A percentile compares a stretch with the other conserved stretches of the same genome.
phyloP scores from a whole-genome alignment of 2,888 invertebrate genomes.

The Drosophila kuntzei region DNA sequence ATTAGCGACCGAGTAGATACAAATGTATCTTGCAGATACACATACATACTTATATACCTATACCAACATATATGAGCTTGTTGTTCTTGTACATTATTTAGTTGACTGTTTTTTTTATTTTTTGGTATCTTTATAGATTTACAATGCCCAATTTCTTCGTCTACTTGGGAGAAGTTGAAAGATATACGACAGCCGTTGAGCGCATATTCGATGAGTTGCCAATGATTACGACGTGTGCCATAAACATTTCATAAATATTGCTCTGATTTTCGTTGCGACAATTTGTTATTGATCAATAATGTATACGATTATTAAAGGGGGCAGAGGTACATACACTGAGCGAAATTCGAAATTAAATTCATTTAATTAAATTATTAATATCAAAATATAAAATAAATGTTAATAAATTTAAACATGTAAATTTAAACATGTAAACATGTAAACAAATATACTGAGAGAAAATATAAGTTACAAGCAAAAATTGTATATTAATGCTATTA shows the following conservation, averaged over 20 bases:
- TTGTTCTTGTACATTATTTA: constrained; percentile 20
- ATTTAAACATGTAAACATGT: no score
- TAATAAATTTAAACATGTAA: no score
- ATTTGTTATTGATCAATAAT: constrained; percentile 79
- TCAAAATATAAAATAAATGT: no score
- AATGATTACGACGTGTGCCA: constrained; percentile 79
- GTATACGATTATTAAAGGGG: constrained; percentile 40
- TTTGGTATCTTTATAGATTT: constrained; percentile 78
- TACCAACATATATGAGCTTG: not conserved
- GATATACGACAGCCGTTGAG: constrained; percentile 71
- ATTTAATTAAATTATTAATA: not conserved
- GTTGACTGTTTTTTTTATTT: constrained; percentile 28
- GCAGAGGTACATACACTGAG: constrained; percentile 42
- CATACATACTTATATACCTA: constrained; percentile 4
- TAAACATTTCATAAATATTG: constrained; percentile 81
- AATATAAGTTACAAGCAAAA: not conserved
- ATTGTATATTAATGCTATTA: not conserved
- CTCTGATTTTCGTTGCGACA: constrained; percentile 78
- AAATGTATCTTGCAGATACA: constrained; percentile 71
- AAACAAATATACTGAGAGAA: not conserved
- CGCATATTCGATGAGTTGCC: constrained; percentile 75
- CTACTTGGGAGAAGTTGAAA: constrained; percentile 78
- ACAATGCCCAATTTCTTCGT: constrained; percentile 80
- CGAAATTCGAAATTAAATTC: not conserved
- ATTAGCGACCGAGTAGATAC: constrained; percentile 38